Evolutionary conservation across 2,888 invertebrate species (phyloP), one percentile per base, ranked within the genome.

Genomic region (Pocota personata): DNA sequence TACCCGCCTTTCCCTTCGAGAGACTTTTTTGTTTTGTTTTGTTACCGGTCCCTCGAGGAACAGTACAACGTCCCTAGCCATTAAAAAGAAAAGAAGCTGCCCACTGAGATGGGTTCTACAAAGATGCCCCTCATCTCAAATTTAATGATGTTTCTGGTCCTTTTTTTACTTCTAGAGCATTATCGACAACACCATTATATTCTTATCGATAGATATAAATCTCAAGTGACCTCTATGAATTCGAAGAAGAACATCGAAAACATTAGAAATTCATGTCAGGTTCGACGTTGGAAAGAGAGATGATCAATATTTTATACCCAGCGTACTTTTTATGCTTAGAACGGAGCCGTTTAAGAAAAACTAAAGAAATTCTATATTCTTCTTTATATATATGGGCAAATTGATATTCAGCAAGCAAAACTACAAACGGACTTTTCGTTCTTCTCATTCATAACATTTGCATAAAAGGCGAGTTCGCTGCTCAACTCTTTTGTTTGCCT

Each of bases 401-500:
- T 83, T 79, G 19, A 80, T 75, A 84, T 84, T 80, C 84, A 80
- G 66, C 71, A 46, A 69, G 79, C 78, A 52, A 37, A 46, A 40
- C 82, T 37, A 37, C 52, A 78, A 83, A 75, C 62, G 75, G 69
- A 67, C 19, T 21, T 73, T 67, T 24, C 62, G 66, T 71, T 76
- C 40, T 30, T 58, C 48, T 62, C 48, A 52, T 62, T 40, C 27
- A 40, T 48, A 10, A 52, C 52, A 86, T 86, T 86, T 86, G 82
- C 86, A 86, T 86, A 86, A 82, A 62, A 82, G 66, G 66, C 72
- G 27, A 82, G 86, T 86, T 86, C 40, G 76, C 67, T 30, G 27
- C 30, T 72, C 72, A 62, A 55, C 86, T 86, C 86, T 86, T 86
- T 86, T 86, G 77, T 82, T 76, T 77, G 21, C 27, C 19, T 58